phyloP scores from a whole-genome alignment of 2,888 invertebrate species.

The Ophion slaviceki region DNA sequence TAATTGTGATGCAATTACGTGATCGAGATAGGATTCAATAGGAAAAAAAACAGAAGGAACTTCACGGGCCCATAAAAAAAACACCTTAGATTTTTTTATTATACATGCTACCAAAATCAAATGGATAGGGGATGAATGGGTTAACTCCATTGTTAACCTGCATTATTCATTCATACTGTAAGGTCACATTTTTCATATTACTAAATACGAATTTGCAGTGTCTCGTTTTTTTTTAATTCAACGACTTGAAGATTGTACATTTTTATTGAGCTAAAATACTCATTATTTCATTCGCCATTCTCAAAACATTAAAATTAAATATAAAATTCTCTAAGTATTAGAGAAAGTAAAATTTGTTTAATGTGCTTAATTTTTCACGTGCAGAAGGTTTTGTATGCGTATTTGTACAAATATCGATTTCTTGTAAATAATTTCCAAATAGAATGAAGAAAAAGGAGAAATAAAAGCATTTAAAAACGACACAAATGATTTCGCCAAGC shows the following conservation, averaged over 20 bases:
- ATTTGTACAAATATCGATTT: background rate
- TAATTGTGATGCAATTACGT: slow-evolving; percentile 47
- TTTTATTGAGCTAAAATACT: no score
- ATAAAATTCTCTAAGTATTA: no score
- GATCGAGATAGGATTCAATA: slow-evolving; percentile 56
- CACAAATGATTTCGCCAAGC: background rate
- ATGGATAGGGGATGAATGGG: background rate
- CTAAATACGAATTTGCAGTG: background rate
- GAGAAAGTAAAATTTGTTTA: no score
- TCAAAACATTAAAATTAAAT: no score
- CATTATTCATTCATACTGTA: background rate
- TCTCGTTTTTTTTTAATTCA: background rate
- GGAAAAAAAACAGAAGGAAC: slow-evolving; percentile 18
- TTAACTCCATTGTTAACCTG: background rate
- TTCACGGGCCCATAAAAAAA: slow-evolving; percentile 3
- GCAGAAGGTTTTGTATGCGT: background rate
- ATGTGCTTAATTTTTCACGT: background rate
- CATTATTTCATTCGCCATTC: no score
- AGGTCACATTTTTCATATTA: background rate
- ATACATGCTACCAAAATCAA: background rate
- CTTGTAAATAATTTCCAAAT: background rate
- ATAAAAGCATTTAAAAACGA: background rate
- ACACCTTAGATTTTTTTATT: slow-evolving; percentile 47
- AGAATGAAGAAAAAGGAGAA: background rate
- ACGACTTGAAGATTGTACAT: no score